phyloP scores from a whole-genome alignment of 2,797 vertebrate genomes.

The Pangasius djambal region DNA sequence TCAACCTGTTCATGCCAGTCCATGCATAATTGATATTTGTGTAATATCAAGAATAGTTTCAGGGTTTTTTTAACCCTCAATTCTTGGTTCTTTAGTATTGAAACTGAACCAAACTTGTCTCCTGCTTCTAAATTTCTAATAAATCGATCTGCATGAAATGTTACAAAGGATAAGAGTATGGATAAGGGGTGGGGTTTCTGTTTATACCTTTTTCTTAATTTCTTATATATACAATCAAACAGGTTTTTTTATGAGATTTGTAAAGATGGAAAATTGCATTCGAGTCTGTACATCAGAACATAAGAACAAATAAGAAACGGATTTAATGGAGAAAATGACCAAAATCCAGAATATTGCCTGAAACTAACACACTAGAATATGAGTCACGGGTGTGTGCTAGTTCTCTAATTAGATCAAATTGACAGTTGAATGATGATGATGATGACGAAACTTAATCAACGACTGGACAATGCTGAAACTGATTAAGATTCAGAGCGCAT shows the following conservation, averaged over 20 bases:
- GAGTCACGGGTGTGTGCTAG: conserved; percentile 21
- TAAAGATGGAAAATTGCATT: background rate
- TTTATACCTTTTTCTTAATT: background rate
- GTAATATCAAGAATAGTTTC: background rate
- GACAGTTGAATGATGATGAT: conserved; percentile 23
- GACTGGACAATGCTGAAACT: conserved; percentile 10
- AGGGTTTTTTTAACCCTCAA: background rate
- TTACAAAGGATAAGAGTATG: background rate
- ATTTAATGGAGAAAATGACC: background rate
- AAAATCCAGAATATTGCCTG: background rate
- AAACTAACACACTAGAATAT: background rate
- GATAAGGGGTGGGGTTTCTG: background rate
- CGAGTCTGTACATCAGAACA: background rate
- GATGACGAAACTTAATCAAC: conserved; percentile 26
- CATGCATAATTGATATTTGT: background rate
- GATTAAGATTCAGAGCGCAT: conserved; percentile 17
- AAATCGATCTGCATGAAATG: background rate
- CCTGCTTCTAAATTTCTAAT: background rate
- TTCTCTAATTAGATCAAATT: conserved; percentile 34
- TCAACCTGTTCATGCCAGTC: background rate
- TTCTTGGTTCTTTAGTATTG: background rate
- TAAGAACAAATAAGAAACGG: background rate
- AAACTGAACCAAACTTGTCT: background rate
- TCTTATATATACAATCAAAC: background rate
- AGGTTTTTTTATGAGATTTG: background rate